Base-by-base conservation (phyloP, 1,140 invertebrate species). In the Calephelis virginiensis region DNA sequence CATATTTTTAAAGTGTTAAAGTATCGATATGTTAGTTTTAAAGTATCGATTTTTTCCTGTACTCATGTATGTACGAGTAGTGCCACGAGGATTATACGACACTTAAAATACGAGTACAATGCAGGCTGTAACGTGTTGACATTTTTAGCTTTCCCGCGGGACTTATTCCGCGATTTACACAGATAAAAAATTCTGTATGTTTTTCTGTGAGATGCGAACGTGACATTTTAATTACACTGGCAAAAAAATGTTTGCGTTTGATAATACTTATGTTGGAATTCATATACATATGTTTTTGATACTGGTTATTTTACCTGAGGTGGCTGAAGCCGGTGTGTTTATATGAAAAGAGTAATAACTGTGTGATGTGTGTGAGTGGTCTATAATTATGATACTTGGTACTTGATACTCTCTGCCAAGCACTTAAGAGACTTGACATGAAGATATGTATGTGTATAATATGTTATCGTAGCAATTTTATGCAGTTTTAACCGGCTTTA, bases 141-240 rank as follows among this genome's bases (percentile, higher is more conserved):
- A 60, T 69, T 71, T 74, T 69, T 65, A 74, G 65, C 63, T 71
- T 14, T 69, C 70, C 65, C 64, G 11, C n/a, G 72, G 70, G 72
- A 71, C 10, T 11, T 49, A 53, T 67, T 68, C 59, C 63, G 14
- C 70, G 59, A 66, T 65, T 71, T 68, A 63, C 66, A 65, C 38
- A 28, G 38, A 40, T 61, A 68, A 68, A 71, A 71, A 68, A 63
- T 66, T 47, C 50, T 11, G 50, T 56, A 17, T 56, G 50, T 56
- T 56, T 12, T 56, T 17, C 17, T 53, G 17, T 17, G 50, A 53
- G 28, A 14, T 50, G 14, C 50, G 11, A 28, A 28, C 50, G 6
- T 28, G 50, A 53, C 17, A 17, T 28, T 53, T 53, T 53, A 53
- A 53, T 53, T 9, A 17, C 17, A 9, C 28, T 53, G 7, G 11